Evolutionary conservation across 2,113 vertebrate genomes (phyloP), one percentile per base, ranked within the genome.

Genomic region (Ornithorhynchus anatinus): DNA sequence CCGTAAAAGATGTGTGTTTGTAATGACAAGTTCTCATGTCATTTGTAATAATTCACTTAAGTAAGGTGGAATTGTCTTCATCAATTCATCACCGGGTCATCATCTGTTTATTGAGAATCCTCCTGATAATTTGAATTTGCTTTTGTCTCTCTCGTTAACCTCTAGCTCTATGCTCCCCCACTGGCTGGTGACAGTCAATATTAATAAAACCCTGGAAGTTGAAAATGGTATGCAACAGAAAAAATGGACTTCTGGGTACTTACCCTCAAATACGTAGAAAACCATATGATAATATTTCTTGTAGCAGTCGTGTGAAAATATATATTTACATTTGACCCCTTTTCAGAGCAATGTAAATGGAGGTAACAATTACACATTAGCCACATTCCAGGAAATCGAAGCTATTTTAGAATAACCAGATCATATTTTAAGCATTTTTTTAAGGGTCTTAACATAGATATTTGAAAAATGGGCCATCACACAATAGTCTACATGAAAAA

Each of bases 321-420:
- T 17, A 23, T 66, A 80, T 82, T 80, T 79, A 76, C 8, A 58
- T 8, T 3, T 57, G 72, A 56, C 22, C 77, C 1, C 15, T 86
- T 72, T 67, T 63, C 27, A 8, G 60, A 69, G 67, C 80, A 60
- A 31, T 22, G 17, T 22, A n/a, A 60, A 44, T 23, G 40, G 19
- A 20, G 40, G 68, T 75, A 72, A 71, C 29, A 52, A 86, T 83
- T 77, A 61, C 27, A 68, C 0, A 76, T 56, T 45, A 74, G 27
- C 53, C 17, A 57, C 10, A 74, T 48, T 48, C 70, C 86, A 75
- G 38, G 20, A 86, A 81, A 80, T 72, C 68, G 48, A 54, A 75
- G 32, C 54, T 76, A 68, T 81, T 89, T 86, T 77, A 61, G 72
- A 85, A 48, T 35, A 60, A 40, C 0, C 82, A 77, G 35, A 72